Percentiles rank a stretch among this genome's conserved stretches.
phyloP scores from a whole-genome alignment of 2,113 vertebrate genomes.

The Larimichthys crocea region DNA sequence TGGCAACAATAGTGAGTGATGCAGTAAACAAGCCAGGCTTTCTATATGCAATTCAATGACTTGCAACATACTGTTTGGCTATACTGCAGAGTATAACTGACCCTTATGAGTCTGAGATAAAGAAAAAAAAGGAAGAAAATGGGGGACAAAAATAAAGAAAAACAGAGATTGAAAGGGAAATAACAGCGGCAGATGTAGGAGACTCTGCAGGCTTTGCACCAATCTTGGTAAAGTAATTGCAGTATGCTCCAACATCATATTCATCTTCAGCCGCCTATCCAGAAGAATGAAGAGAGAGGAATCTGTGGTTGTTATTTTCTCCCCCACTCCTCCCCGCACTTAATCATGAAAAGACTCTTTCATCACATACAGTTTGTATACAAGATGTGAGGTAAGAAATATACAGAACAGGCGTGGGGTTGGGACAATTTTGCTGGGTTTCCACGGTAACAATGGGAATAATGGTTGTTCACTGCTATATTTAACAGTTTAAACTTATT shows the following conservation, averaged over 20 bases:
- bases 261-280: slow-evolving; percentile 33
- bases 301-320: slow-evolving; percentile 40
- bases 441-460: slow-evolving; percentile 42
- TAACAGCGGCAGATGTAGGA: background rate
- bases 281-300: slow-evolving; percentile 24
- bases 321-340: background rate
- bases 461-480: slow-evolving; percentile 16
- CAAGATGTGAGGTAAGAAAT: slow-evolving; percentile 43
- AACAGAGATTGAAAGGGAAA: background rate
- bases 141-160: background rate
- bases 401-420: slow-evolving; percentile 8
- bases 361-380: slow-evolving; percentile 30
- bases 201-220: slow-evolving; percentile 29
- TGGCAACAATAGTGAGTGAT: background rate
- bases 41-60: background rate
- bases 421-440: slow-evolving; percentile 32
- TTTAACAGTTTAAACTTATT: slow-evolving; percentile 12
- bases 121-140: background rate
- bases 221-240: slow-evolving; percentile 37
- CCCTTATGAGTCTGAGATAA: background rate
- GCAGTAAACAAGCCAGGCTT: background rate
- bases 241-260: slow-evolving; percentile 18
- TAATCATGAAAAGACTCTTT: slow-evolving; percentile 54
- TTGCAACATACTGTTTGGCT: background rate
- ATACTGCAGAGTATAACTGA: background rate